Conservation (phyloP, 2,113 vertebrate genomes). For the Cyanoliseus patagonus region DNA sequence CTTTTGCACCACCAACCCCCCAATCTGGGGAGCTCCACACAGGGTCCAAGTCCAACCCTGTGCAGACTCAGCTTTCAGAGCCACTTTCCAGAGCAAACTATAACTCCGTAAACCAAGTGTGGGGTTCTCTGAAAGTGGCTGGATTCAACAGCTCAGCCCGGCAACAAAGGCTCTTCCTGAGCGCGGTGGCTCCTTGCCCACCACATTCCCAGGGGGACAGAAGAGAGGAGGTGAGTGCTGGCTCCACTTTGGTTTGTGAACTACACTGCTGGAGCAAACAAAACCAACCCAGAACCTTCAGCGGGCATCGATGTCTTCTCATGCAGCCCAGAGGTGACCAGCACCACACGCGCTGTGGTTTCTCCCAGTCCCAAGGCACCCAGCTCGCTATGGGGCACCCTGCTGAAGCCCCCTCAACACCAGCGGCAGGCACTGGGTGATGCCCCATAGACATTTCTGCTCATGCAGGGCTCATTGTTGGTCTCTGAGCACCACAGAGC, state of each 20-base stretch:
- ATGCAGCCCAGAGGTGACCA: fast-evolving
- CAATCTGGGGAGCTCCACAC: not conserved
- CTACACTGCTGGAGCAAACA: slow-evolving; percentile 36
- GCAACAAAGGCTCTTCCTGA: slow-evolving; percentile 73
- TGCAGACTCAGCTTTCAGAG: not conserved
- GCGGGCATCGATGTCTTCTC: not conserved
- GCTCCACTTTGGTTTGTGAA: slow-evolving; percentile 34
- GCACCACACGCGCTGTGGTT: not conserved
- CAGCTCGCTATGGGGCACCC: fast-evolving
- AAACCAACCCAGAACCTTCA: not conserved
- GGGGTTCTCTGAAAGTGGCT: slow-evolving; percentile 42
- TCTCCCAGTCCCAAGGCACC: not conserved
- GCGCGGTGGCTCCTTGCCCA: slow-evolving; percentile 61
- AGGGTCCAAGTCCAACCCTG: not conserved
- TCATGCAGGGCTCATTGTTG: not conserved
- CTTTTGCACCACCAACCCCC: not conserved
- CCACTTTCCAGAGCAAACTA: slow-evolving; percentile 39
- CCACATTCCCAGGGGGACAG: not conserved
- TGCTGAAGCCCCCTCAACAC: not conserved
- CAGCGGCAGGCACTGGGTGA: not conserved
- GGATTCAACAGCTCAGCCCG: slow-evolving; percentile 47
- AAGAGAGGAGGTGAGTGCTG: slow-evolving; percentile 53
- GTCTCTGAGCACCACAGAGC: not conserved
- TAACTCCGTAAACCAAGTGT: slow-evolving; percentile 30
- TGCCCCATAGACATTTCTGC: not conserved